Base-by-base conservation (phyloP, 2,888 invertebrate genomes). In the Chrysolina haemoptera region DNA sequence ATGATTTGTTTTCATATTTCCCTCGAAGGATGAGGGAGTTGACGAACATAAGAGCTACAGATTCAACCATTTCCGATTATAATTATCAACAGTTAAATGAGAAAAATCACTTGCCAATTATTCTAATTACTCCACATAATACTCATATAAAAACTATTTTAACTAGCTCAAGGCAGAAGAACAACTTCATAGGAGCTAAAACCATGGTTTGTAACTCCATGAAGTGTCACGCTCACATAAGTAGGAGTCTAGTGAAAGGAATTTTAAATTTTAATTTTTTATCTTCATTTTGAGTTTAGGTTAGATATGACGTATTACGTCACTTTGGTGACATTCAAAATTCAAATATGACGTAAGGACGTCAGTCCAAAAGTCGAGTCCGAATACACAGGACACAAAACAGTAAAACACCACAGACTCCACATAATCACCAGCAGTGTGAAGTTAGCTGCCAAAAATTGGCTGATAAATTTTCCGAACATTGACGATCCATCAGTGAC, bases 21-120 rank as follows among this genome's bases (percentile, higher is more conserved):
- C 64, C 73, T 41, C 35, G 35, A 46, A 68, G 67, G 18, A 46
- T 71, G 20, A 41, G 18, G 46, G 71, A 68, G 70, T 64, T 68
- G 40, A 77, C 70, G 40, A 69, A 74, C 27, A 76, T 65, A 16
- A 76, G 50, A 65, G 63, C 69, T 63, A 64, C 68, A 5, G 73
- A 65, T 55, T 70, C 62, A 11, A 74, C 63, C 75, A 78, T 76
- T 70, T 69, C 64, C 27, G 43, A 64, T 1, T 20, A 16, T 35
- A 63, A 14, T 35, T 27, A 53, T 35, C 14, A 14, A 35, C 14
- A 27, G 12, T 40, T 6, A 6, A 18, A 35, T 27, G 41, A 50
- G 27, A 50, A n/a, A 22, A 55, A 22, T 12, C 1, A 55, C 20
- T 55, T 12, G 18, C 11, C 22, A 20, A 22, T 55, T 55, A 20